Evolutionary conservation across 2,888 invertebrate genomes (phyloP), one percentile per base, ranked within the genome.

Genomic region (Eristalis arbustorum): DNA sequence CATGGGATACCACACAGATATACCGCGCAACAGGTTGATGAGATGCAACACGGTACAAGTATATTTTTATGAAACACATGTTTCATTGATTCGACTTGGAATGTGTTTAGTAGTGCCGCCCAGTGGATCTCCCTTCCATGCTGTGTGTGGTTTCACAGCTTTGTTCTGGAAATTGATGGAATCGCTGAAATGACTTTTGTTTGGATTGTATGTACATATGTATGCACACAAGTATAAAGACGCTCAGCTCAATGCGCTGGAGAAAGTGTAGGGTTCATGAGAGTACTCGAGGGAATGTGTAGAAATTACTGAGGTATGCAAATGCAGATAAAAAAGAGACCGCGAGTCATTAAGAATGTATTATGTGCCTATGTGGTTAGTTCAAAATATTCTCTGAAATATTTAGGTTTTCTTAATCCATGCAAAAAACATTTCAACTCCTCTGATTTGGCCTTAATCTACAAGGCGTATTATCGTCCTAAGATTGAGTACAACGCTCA

Each of bases 101-200:
- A 78, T 78, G 25, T 64, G 69, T 78, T 56, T 71, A 57, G 42
- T 62, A 67, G 62, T 37, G 72, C 79, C 49, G 62, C 72, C 73
- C 66, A 31, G 49, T 14, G 42, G 28, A 66, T 18, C 42, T 59
- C 23, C 49, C 49, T 25, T 34, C 22, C 57, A 40, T 59, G 66
- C 37, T 56, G 49, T 61, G 40, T 28, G 42, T 11, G 61, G 49
- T 37, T 79, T 79, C 72, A 73, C 79, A 79, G 79, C 79, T 78
- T 78, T 78, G 78, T 78, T 78, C 78, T 78, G 78, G 31, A 77
- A 71, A 71, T 78, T 66, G 78, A 18, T 71, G n/a, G 40, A 64
- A 78, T 64, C 71, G n/a, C 31, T 59, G 57, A 57, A 78, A 56
- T 23, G 3, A 28, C 40, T 42, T 57, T 40, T 66, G 25, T 13